phyloP scores from a whole-genome alignment of 2,888 invertebrate species.

The Epiblema foenella region DNA sequence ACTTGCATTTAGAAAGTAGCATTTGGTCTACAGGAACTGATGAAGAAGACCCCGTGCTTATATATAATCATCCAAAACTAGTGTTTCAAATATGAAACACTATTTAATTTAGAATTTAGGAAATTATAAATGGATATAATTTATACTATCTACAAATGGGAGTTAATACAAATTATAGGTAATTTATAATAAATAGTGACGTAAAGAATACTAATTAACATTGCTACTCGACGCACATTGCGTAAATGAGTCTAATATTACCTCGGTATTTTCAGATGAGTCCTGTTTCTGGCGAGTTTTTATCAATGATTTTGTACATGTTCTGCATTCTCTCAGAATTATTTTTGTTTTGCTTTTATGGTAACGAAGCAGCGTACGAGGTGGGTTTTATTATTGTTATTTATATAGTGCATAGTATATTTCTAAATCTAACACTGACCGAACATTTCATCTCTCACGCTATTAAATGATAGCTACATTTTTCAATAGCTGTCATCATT shows the following conservation, averaged over 20 bases:
- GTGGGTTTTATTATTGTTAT: constrained; percentile 45
- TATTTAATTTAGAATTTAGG: not conserved
- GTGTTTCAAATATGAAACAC: too few relatives aligned
- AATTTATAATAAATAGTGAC: not conserved
- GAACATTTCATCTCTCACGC: not conserved
- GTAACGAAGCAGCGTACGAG: constrained; percentile 62
- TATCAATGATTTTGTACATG: constrained; percentile 67
- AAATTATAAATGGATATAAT: not conserved
- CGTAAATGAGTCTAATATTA: not conserved
- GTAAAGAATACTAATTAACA: too few relatives aligned
- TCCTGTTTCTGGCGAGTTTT: constrained; percentile 59
- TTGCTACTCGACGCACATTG: too few relatives aligned
- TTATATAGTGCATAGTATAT: not conserved
- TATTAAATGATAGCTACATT: constrained; percentile 7
- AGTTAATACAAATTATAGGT: not conserved
- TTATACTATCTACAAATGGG: not conserved
- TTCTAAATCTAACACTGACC: not conserved
- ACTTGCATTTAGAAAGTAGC: too few relatives aligned
- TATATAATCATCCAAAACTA: too few relatives aligned
- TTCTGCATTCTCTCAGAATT: constrained; percentile 62
- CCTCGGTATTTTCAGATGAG: constrained; percentile 54
- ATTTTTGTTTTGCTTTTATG: constrained; percentile 65
- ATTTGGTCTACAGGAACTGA: too few relatives aligned
- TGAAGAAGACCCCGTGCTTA: too few relatives aligned
- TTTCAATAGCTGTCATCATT: not conserved